These are phyloP conservation scores for Lysandra bellargus DNA, from an alignment of 2,888 invertebrate genomes.

Conservation along the genomic window DNA sequence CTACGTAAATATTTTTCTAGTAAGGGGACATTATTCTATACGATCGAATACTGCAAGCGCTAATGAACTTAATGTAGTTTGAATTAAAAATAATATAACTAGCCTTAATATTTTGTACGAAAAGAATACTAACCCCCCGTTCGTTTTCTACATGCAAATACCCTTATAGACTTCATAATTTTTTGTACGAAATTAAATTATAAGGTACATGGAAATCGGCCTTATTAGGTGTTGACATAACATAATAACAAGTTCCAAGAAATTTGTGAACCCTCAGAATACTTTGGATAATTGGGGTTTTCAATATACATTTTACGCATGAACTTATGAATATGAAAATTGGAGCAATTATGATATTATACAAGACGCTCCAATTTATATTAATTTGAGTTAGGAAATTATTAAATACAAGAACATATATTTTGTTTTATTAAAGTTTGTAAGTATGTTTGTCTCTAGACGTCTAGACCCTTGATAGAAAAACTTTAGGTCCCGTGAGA, in stretches of 20 bases:
- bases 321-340: background rate
- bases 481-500: too few species aligned
- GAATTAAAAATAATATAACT: too few species aligned
- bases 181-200: background rate
- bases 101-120: background rate
- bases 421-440: too few species aligned
- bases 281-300: background rate
- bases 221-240: background rate
- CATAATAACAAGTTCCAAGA: background rate
- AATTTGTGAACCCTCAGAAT: background rate
- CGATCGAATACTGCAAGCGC: too few species aligned
- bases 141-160: background rate
- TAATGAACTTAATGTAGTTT: too few species aligned
- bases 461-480: too few species aligned
- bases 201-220: background rate
- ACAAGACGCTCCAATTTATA: background rate
- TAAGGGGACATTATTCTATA: too few species aligned
- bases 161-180: background rate
- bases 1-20: too few species aligned
- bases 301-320: background rate
- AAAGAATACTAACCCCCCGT: background rate
- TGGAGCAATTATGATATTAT: background rate
- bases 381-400: background rate
- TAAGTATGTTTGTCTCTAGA: too few species aligned
- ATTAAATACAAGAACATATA: too few species aligned